These are phyloP conservation scores for Decapterus maruadsi DNA, from an alignment of 2,797 vertebrate species.

Conservation along the genomic window DNA sequence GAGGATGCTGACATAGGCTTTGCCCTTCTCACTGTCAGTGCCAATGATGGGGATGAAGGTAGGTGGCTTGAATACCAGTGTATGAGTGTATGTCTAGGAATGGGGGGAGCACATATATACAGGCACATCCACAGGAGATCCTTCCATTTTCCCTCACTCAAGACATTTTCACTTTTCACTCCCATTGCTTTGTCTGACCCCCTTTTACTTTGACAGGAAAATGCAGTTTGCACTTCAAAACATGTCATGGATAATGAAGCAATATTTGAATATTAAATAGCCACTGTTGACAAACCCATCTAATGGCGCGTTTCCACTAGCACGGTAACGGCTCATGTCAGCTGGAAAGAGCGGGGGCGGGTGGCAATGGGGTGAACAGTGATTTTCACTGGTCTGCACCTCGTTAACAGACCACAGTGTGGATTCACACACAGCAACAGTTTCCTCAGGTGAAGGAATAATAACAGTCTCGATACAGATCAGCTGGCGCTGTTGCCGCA, in stretches of 20 bases:
- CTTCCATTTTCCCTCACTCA: slow-evolving; percentile 13
- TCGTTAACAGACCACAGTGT: too few species aligned
- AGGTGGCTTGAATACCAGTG: slow-evolving; percentile 24
- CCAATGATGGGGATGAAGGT: slow-evolving; percentile 93
- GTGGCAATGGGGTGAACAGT: too few species aligned
- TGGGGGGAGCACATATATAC: not conserved
- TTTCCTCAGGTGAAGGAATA: too few species aligned
- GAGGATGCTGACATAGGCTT: slow-evolving; percentile 91
- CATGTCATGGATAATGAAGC: slow-evolving; percentile 3
- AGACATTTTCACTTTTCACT: slow-evolving; percentile 18
- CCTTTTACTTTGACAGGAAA: slow-evolving; percentile 23
- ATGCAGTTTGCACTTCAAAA: slow-evolving; percentile 3
- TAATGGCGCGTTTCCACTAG: too few species aligned
- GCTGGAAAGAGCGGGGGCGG: too few species aligned
- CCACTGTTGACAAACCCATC: slow-evolving; percentile 14
- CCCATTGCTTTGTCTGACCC: slow-evolving; percentile 16
- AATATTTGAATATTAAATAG: slow-evolving; percentile 29
- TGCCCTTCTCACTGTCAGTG: slow-evolving; percentile 88
- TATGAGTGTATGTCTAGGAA: too few species aligned
- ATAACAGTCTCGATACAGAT: too few species aligned
- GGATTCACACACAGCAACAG: too few species aligned
- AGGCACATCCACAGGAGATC: slow-evolving; percentile 6
- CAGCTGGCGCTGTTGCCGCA: too few species aligned
- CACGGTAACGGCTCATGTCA: too few species aligned
- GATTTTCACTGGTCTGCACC: too few species aligned